Percentiles rank a stretch among this genome's conserved stretches.
These are phyloP conservation scores for Uloborus plumipes DNA, from an alignment of 2,888 invertebrate genomes.

Conservation along the genomic window DNA sequence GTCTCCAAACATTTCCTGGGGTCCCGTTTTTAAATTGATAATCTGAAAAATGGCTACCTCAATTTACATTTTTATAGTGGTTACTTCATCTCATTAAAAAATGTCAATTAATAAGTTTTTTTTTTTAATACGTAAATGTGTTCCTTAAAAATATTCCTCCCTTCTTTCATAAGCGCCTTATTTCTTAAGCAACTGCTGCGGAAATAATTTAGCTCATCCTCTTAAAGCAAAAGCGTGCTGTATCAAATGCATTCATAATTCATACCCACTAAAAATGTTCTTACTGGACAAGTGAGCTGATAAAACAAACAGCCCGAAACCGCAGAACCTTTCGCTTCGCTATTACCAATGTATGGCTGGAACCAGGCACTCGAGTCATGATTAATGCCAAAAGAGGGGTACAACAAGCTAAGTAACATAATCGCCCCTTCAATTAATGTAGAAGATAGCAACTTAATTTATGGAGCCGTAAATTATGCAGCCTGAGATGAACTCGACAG, in stretches of 20 bases:
- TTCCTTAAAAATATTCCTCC: too few relatives aligned
- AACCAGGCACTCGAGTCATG: conserved; percentile 17
- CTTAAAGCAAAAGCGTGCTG: too few relatives aligned
- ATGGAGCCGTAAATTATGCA: conserved; percentile 56
- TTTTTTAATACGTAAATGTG: too few relatives aligned
- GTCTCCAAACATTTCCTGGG: too few relatives aligned
- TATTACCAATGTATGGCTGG: conserved; percentile 1
- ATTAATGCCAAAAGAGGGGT: conserved; percentile 39
- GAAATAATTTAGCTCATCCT: too few relatives aligned
- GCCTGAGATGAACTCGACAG: conserved; percentile 43
- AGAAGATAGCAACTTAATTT: conserved; percentile 53
- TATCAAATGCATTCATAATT: conserved; percentile 15
- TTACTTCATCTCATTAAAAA: too few relatives aligned
- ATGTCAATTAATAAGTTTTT: too few relatives aligned
- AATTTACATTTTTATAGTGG: too few relatives aligned
- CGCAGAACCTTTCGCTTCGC: conserved; percentile 17
- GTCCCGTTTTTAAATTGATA: too few relatives aligned
- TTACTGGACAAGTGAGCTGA: conserved; percentile 5
- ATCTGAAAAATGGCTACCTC: too few relatives aligned
- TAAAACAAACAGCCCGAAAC: conserved; percentile 11
- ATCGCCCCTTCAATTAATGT: conserved; percentile 58
- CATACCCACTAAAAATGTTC: conserved; percentile 33
- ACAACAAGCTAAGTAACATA: conserved; percentile 54
- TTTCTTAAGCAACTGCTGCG: too few relatives aligned
- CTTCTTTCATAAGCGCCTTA: too few relatives aligned